Percentiles rank a stretch among this genome's conserved stretches.
Conservation (phyloP, 2,888 invertebrate genomes). For the Willowsia nigromaculata region DNA sequence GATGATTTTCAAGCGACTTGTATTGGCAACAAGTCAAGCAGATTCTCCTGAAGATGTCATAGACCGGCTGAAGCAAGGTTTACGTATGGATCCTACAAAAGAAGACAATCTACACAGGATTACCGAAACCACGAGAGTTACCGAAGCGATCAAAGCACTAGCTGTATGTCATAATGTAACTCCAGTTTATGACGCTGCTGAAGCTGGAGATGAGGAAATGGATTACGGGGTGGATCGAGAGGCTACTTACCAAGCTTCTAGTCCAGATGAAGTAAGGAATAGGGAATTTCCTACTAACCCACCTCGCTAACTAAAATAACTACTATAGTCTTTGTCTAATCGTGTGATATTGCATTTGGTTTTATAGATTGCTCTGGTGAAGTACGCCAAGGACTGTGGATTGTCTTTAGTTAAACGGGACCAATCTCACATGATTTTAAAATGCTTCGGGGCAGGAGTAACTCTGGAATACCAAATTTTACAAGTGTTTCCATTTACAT, state of each 20-base stretch:
- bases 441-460: constrained; percentile 80
- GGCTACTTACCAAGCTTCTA: constrained; percentile 86
- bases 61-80: constrained; percentile 74
- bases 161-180: constrained; percentile 99
- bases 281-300: too few species aligned
- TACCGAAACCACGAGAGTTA: constrained; percentile 82
- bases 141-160: constrained; percentile 94
- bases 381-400: constrained; percentile 87
- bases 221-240: constrained; percentile 78
- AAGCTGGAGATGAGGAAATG: constrained; percentile 75
- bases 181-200: constrained; percentile 90
- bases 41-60: constrained; percentile 75
- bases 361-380: constrained; percentile 87
- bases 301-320: too few species aligned
- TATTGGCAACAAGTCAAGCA: constrained; percentile 74
- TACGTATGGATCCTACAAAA: constrained; percentile 32
- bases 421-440: constrained; percentile 83
- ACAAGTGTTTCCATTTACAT: constrained; percentile 87
- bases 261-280: constrained; percentile 86
- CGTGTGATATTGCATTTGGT: too few species aligned
- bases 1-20: constrained; percentile 94
- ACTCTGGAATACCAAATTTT: constrained; percentile 84
- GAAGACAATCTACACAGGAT: constrained; percentile 66
- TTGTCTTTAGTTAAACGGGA: constrained; percentile 84
- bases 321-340: too few species aligned